Base-by-base conservation (phyloP, 2,113 vertebrate species). In the Caranx ignobilis region DNA sequence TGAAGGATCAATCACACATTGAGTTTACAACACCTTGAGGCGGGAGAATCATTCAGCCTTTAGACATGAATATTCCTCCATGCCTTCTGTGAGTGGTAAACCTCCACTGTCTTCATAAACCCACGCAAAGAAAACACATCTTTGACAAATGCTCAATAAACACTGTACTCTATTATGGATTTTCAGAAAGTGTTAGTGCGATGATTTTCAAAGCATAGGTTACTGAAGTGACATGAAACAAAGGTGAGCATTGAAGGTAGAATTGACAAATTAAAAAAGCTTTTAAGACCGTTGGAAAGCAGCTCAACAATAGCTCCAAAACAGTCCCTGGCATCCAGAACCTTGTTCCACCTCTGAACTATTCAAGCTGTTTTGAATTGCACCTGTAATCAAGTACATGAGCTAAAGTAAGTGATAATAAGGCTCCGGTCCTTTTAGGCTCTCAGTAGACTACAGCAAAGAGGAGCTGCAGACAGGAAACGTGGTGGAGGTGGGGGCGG, bases 301-400 rank as follows among this genome's bases (percentile, higher is more conserved):
- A 37, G 34, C n/a, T 62, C n/a, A 11, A 26, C 45, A 62, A 6
- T 11, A 19, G 13, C 13, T 63, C 11, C 6, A 16, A 45, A 2
- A 34, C 45, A 7, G 4, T 55, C 13, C 3, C 31, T 47, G 39
- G 9, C 34, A 61, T 68, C n/a, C 15, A 31, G 6, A 43, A 11
- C 54, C 16, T 6, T 13, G 39, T 16, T 62, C 47, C 7, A 62
- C 5, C 57, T 6, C 21, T 47, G 26, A 71, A 37, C 31, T 5
- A 37, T 18, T 71, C 11, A 45, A 45, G 43, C 3, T 78, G 41
- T 47, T 12, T n/a, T 48, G n/a, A 55, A 19, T 18, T 45, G 15
- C n/a, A 71, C 31, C 50, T 41, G 11, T 26, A 12, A 61, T 63
- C 45, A 9, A 63, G 57, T 59, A 63, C 45, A 71, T 26, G 16